Conservation (phyloP, 2,113 vertebrate species). For the Potamarius usumacintae region DNA sequence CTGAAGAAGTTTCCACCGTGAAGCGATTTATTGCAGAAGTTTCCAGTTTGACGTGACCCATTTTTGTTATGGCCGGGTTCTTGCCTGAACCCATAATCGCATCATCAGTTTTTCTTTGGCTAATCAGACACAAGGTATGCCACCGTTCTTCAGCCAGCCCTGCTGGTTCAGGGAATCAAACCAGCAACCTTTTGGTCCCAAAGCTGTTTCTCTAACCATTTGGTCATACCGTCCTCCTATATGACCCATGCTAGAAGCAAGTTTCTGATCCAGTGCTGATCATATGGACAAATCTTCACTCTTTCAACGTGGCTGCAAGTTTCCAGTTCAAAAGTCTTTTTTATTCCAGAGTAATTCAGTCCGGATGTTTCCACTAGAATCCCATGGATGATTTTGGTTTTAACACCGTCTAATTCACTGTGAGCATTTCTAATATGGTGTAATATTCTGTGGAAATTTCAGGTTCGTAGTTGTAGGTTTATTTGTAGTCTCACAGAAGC, state of each 20-base stretch:
- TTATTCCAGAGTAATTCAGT: not conserved
- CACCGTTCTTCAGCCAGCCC: too few species aligned
- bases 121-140: too few species aligned
- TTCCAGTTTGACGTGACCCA: not conserved
- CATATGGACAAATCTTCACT: not conserved
- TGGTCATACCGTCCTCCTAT: too few species aligned
- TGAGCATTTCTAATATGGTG: not conserved
- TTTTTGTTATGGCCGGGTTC: too few species aligned
- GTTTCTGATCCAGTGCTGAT: not conserved
- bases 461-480: not conserved
- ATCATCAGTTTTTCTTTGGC: too few species aligned
- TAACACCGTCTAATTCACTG: not conserved
- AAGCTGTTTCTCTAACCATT: too few species aligned
- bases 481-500: not conserved
- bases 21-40: not conserved
- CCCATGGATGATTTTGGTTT: not conserved
- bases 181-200: too few species aligned
- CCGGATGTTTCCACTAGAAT: not conserved
- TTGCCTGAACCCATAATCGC: too few species aligned
- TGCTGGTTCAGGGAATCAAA: too few species aligned
- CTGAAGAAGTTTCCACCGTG: not conserved
- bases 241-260: not conserved
- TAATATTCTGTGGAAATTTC: not conserved
- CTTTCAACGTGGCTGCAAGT: not conserved
- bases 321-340: not conserved